A percentile compares a stretch with the other conserved stretches of the same genome.
Evolutionary conservation across 2,888 invertebrate genomes (phyloP).

Genomic region (Lobophora halterata): DNA sequence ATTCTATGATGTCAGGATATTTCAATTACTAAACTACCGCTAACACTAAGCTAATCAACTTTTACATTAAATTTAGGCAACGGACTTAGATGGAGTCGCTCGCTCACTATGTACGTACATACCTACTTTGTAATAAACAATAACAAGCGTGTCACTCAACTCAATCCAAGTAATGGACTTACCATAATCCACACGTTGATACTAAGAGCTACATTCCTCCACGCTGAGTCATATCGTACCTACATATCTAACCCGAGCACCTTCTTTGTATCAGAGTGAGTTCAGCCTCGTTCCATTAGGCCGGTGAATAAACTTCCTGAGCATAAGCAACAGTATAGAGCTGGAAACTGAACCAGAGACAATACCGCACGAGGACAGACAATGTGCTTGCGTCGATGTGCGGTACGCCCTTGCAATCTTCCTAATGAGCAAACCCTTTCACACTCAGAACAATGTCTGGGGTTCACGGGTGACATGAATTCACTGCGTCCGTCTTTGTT

Average conservation of each 20-base stretch:
- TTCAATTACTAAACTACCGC: conserved; percentile 2
- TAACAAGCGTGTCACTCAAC: conserved; percentile 17
- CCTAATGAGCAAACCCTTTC: conserved; percentile 80
- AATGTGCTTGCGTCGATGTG: conserved; percentile 59
- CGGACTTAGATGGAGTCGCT: no score
- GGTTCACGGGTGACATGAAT: conserved; percentile 74
- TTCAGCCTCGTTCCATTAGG: conserved; percentile 58
- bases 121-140: conserved; percentile 6
- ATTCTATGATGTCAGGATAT: conserved; percentile 8
- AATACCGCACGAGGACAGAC: conserved; percentile 59
- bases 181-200: conserved; percentile 21
- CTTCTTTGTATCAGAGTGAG: conserved; percentile 56
- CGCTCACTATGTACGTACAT: neutral
- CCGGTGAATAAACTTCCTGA: conserved; percentile 63
- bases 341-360: conserved; percentile 58
- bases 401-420: conserved; percentile 77
- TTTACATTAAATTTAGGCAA: neutral
- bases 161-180: conserved; percentile 61
- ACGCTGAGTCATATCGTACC: conserved; percentile 51
- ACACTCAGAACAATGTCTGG: conserved; percentile 74
- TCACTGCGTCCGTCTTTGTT: conserved; percentile 65
- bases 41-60: neutral
- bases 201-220: conserved; percentile 37
- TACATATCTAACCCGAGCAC: conserved; percentile 61
- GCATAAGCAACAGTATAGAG: conserved; percentile 52